Percentiles rank a stretch among this genome's conserved stretches.
Evolutionary conservation across 2,797 vertebrate species (phyloP).

Genomic region (Danio jaintianensis): DNA sequence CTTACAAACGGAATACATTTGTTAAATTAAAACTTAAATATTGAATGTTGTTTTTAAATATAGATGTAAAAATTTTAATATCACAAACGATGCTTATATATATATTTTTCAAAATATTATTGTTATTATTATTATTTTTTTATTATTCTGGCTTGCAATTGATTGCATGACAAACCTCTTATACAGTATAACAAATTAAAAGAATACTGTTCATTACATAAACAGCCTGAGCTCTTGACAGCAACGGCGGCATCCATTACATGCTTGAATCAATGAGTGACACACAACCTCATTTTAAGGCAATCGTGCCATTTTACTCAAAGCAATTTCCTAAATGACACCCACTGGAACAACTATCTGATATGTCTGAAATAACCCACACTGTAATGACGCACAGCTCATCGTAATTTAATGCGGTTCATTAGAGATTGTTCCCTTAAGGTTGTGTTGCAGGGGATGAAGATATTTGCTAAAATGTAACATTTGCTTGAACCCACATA

Average conservation of each 20-base stretch:
- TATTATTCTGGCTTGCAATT: neutral
- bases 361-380: neutral
- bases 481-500: neutral
- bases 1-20: too few species aligned
- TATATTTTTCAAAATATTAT: too few species aligned
- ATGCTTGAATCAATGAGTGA: neutral
- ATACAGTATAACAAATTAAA: neutral
- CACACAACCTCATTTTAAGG: neutral
- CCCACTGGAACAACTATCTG: neutral
- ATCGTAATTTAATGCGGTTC: neutral
- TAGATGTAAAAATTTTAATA: too few species aligned
- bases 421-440: slow-evolving; percentile 1
- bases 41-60: too few species aligned
- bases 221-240: neutral
- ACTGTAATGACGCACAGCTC: neutral
- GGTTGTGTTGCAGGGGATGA: neutral
- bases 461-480: neutral
- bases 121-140: neutral
- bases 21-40: too few species aligned
- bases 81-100: neutral
- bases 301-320: neutral
- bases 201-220: neutral
- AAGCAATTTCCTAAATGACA: slow-evolving; percentile 9
- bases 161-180: neutral
- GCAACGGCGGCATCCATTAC: neutral